Percentiles rank a stretch among this genome's conserved stretches.
These are phyloP conservation scores for Phodopus roborovskii DNA, from an alignment of 2,113 vertebrate species.

Conservation along the genomic window DNA sequence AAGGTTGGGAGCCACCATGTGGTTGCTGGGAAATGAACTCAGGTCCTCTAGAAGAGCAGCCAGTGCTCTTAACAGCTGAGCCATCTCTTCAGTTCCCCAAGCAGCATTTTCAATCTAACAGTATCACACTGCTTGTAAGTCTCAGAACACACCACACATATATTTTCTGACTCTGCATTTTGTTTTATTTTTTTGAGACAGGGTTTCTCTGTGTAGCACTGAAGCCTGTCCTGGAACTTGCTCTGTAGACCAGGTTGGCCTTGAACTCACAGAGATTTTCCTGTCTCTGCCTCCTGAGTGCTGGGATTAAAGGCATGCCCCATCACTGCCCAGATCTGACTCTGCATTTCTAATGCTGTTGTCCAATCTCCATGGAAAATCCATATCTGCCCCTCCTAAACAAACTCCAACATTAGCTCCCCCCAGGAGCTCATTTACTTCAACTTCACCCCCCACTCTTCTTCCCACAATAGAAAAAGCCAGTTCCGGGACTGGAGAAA, in stretches of 20 bases:
- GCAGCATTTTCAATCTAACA: neutral
- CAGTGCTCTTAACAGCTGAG: too few relatives aligned
- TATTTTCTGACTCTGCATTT: neutral
- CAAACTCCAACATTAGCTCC: neutral
- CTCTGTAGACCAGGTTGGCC: too few relatives aligned
- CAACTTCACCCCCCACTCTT: neutral
- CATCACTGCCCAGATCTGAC: neutral
- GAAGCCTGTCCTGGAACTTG: too few relatives aligned
- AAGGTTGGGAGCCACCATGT: too few relatives aligned
- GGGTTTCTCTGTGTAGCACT: too few relatives aligned
- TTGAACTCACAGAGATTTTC: too few relatives aligned
- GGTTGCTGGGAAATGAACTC: too few relatives aligned
- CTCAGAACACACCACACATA: neutral
- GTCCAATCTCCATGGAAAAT: constrained; percentile 6
- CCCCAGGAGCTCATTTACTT: neutral
- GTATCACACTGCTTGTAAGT: neutral
- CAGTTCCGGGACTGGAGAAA: neutral
- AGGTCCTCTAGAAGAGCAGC: too few relatives aligned
- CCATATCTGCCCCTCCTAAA: neutral
- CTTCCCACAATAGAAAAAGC: constrained; percentile 4
- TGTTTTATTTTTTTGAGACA: too few relatives aligned
- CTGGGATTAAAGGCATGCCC: too few relatives aligned
- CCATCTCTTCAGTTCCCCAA: neutral
- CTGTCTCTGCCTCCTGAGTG: too few relatives aligned
- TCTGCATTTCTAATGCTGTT: neutral